Evolutionary conservation across 2,113 vertebrate genomes (phyloP), one percentile per base, ranked within the genome.

Genomic region (Bucco capensis): DNA sequence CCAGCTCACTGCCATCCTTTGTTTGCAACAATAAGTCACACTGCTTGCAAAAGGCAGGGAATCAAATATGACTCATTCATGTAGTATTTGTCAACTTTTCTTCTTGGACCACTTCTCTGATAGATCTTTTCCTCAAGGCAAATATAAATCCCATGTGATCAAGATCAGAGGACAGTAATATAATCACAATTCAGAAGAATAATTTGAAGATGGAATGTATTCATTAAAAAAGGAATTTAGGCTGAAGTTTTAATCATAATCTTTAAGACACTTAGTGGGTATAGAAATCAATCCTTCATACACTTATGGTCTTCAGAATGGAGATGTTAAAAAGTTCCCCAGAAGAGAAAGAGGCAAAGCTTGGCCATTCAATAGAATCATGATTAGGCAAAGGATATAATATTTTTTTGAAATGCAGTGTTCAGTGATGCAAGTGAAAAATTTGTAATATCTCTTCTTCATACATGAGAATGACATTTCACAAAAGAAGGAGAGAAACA

Each of bases 71-170:
- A 73, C 64, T 94, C 67, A 72, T 88, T 92, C 62, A 49, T 71
- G 51, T 81, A 88, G 38, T n/a, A 88, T 92, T 90, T 92, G 69
- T 88, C 65, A 94, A 79, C 67, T 71, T 72, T 93, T 93, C 77
- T 83, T 72, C 40, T 67, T 58, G 33, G 31, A 91, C 44, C 17
- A 69, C n/a, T 95, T 89, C 12, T 70, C 82, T 87, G 87, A 79
- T 82, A 82, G 75, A 87, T 82, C 83, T 93, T 92, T 85, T 87
- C 74, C 71, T 91, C 40, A 58, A 87, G 91, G 89, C 81, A 91
- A 79, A 66, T 82, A 9, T 76, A 89, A 94, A 83, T 54, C 28
- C 42, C 28, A 19, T 66, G 87, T 70, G 78, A 38, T 87, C 33
- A 72, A 85, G 78, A 92, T 91, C 50, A 88, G 80, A 89, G 42